Conservation (phyloP, 2,888 invertebrate genomes). For the Napeogenes sylphis region DNA sequence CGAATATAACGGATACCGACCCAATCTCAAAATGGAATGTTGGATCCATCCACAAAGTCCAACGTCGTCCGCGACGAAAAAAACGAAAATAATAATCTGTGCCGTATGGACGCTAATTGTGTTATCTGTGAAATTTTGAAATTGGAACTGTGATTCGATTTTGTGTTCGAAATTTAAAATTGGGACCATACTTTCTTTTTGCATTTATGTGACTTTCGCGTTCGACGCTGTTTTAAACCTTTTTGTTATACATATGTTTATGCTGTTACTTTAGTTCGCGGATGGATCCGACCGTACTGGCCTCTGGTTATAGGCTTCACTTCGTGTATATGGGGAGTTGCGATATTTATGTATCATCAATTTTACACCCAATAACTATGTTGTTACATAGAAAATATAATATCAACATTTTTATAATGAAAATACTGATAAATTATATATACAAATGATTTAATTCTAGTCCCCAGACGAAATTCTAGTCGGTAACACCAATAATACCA, state of each 20-base stretch:
- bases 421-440: neutral
- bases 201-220: slow-evolving; percentile 57
- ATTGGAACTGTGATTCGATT: slow-evolving; percentile 67
- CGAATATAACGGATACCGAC: slow-evolving; percentile 49
- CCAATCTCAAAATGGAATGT: slow-evolving; percentile 61
- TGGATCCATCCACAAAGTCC: slow-evolving; percentile 73
- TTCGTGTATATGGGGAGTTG: slow-evolving; percentile 90
- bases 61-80: slow-evolving; percentile 76
- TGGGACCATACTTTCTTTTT: slow-evolving; percentile 43
- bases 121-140: slow-evolving; percentile 44
- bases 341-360: slow-evolving; percentile 70
- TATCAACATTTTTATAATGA: neutral
- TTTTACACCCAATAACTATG: slow-evolving; percentile 40
- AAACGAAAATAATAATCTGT: slow-evolving; percentile 68
- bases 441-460: slow-evolving; percentile 41
- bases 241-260: slow-evolving; percentile 44
- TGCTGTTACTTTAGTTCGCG: slow-evolving; percentile 70
- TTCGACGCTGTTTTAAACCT: slow-evolving; percentile 46
- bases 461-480: slow-evolving; percentile 36
- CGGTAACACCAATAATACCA: slow-evolving; percentile 42
- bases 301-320: slow-evolving; percentile 93
- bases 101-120: slow-evolving; percentile 44
- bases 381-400: slow-evolving; percentile 33
- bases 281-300: slow-evolving; percentile 80
- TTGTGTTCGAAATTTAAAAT: slow-evolving; percentile 29